Percentiles rank a stretch among this genome's conserved stretches.
Evolutionary conservation across 2,113 vertebrate genomes (phyloP).

Genomic region (Menura novaehollandiae): DNA sequence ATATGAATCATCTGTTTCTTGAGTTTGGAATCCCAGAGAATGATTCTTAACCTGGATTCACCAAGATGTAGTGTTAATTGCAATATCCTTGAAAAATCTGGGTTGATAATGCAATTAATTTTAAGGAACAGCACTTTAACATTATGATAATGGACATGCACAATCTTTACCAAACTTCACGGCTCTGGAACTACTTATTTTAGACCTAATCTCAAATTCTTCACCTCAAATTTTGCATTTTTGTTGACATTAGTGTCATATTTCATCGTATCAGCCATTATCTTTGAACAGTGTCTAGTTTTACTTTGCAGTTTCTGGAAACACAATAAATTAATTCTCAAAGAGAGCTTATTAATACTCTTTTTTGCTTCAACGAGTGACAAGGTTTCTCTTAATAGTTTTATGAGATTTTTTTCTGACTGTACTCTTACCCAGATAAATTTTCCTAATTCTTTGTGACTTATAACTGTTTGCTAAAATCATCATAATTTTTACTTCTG

Average conservation of each 20-base stretch:
- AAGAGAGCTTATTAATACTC: background rate
- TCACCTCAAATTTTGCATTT: background rate
- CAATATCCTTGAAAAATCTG: background rate
- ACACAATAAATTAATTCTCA: background rate
- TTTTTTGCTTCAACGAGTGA: background rate
- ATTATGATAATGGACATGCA: background rate
- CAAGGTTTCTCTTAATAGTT: background rate
- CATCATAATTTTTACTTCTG: background rate
- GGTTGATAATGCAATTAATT: background rate
- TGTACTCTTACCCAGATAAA: background rate
- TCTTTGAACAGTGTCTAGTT: background rate
- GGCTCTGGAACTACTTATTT: background rate
- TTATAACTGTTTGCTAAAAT: background rate
- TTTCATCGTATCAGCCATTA: background rate
- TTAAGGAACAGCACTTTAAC: background rate
- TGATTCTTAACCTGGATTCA: background rate
- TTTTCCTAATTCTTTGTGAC: background rate
- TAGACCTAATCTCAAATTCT: background rate
- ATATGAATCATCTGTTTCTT: background rate
- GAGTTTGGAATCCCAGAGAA: background rate
- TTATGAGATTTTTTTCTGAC: background rate
- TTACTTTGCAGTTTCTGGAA: background rate
- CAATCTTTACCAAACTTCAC: background rate
- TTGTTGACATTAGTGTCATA: background rate
- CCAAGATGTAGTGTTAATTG: background rate